Evolutionary conservation across 2,113 vertebrate genomes (phyloP), one percentile per base, ranked within the genome.

Genomic region (Crotalus helleri): DNA sequence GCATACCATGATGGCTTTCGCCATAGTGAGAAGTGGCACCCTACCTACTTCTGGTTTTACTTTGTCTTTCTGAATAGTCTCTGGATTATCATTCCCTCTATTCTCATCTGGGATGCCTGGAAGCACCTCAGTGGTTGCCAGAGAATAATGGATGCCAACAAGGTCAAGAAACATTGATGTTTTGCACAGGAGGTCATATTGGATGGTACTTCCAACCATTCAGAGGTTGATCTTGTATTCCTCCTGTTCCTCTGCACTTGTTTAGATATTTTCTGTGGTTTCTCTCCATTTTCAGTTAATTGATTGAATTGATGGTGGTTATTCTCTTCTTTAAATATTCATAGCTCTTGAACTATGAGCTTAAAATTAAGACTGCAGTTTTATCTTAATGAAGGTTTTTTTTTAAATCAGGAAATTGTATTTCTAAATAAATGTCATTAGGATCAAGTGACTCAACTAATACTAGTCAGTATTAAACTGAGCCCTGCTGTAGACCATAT

Each of bases 21-120:
- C 64, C 98, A 99, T 95, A 98, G 98, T 9, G 97, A 98, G 89
- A 88, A 97, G 69, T 98, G 98, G 88, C 98, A 99, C 93, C 99
- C 98, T 0, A 11, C 98, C 81, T 98, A 99, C 95, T 99, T 99
- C 97, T 99, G 98, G 98, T 99, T 99, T 96, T 99, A 99, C 96
- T 99, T 99, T 94, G 96, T 99, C 81, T 98, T 98, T 96, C 94
- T 99, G 98, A 99, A 99, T 3, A 0, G 21, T 1, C 88, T 99
- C 87, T 99, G 99, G 98, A 92, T 99, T 9, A 29, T 98, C 61
- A 96, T 99, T 12, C 99, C 99, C 0, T 94, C 97, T 53, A 2
- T 91, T 24, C 98, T 99, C 0, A 96, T 98, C 49, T 29, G 98
- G 39, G 98, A 99, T 88, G 96, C 98, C 4, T 98, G 98, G 97